Evolutionary conservation across 2,888 invertebrate genomes (phyloP), one percentile per base, ranked within the genome.

Genomic region (Cataglyphis livida): DNA sequence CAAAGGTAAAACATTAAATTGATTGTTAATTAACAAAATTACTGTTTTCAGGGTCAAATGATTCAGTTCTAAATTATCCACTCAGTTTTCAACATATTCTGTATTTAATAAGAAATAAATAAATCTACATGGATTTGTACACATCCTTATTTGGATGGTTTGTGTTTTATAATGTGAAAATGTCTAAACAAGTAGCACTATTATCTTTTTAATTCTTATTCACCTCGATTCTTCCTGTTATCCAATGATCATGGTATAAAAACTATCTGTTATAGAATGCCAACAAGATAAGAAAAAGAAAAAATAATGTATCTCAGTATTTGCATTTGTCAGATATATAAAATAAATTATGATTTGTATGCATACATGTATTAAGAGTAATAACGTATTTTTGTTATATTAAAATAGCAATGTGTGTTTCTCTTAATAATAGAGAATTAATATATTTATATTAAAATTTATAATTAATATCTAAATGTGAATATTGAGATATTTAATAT

Each of bases 41-140:
- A 35, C 6, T 99, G 98, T 91, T 92, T 95, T 89, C 95, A 96
- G 96, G 98, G 98, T 96, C 98, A 98, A 96, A 99, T 99, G 98
- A 99, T 99, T 95, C 98, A 98, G 96, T 99, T 99, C 96, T 99
- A 98, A 70, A 71, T 95, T 88, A 84, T 93, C 79, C 71, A 81
- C 88, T 82, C 95, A 48, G 25, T 21, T 18, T 57, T 59, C n/a
- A n/a, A 44, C 65, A 71, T 85, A 35, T 51, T 68, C 57, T 93
- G 91, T 93, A 93, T 91, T 93, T 92, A 90, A 89, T 86, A 91
- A 88, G 85, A 91, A 92, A 89, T 85, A 81, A 89, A 93, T 91
- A 91, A 91, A 92, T 90, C 85, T 87, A 82, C 70, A 84, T 41
- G 62, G 84, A 88, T 91, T 92, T 91, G 85, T 89, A 90, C 70